Conservation (phyloP, 2,888 invertebrate genomes). For the Dolomedes plantarius region DNA sequence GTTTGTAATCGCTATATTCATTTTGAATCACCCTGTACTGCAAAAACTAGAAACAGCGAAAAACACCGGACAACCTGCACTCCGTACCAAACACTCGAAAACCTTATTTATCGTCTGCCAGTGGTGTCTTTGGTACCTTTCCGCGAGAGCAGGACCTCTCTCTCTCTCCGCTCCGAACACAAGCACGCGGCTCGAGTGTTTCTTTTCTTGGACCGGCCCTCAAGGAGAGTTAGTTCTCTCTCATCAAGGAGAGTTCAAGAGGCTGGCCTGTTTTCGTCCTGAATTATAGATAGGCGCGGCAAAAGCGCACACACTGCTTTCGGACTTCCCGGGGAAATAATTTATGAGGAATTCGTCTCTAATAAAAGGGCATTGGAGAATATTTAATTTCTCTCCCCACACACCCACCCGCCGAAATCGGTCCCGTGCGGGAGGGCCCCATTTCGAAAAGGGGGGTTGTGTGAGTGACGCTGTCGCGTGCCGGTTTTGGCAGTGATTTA, state of each 20-base stretch:
- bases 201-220: background rate
- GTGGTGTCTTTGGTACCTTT: background rate
- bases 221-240: too few relatives aligned
- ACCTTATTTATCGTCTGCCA: too few relatives aligned
- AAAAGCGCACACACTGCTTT: background rate
- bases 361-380: background rate
- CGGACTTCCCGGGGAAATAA: background rate
- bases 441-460: background rate
- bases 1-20: too few relatives aligned
- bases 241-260: background rate
- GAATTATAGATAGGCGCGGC: constrained; percentile 5
- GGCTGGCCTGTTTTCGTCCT: background rate
- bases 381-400: background rate
- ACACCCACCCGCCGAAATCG: too few relatives aligned
- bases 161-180: background rate
- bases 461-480: background rate
- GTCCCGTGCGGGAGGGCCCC: too few relatives aligned
- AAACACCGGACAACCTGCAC: too few relatives aligned
- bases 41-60: too few relatives aligned
- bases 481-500: background rate
- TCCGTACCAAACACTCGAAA: too few relatives aligned
- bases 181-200: background rate
- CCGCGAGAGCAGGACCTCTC: background rate
- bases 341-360: background rate
- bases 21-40: too few relatives aligned